Evolutionary conservation across 2,797 vertebrate species (phyloP), one percentile per base, ranked within the genome.

Genomic region (Odontamblyopus lacepedii): DNA sequence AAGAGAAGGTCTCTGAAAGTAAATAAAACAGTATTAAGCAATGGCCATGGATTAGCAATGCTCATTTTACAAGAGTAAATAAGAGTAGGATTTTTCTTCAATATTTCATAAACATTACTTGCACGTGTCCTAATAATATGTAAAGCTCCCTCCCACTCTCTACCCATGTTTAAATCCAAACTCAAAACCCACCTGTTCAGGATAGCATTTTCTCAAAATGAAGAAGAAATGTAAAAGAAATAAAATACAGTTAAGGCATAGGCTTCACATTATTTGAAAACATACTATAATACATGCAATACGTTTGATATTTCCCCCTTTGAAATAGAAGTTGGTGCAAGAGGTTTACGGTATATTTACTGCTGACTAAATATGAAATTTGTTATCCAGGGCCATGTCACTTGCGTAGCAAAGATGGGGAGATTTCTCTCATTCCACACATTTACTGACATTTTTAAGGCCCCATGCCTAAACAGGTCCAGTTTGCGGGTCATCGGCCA

Each of bases 1-100:
- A 83, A 57, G 63, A 68, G 78, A 82, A 57, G 62, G 63, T 67
- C 6, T 63, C 70, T 63, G 50, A 18, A 64, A 70, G 41, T 51
- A 32, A 63, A 60, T 63, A 76, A 71, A 70, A 76, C 59, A 71
- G 9, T 63, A 72, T 55, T 16, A 70, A 56, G 19, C 68, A 53
- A 59, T 51, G 6, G 16, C 15, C 32, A 63, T 19, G 16, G 18
- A 38, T 63, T 35, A 38, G 61, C 61, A 38, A 7, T 1, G 44
- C 11, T 55, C 19, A 55, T n/a, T n/a, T 23, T 55, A 55, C 6
- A 48, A 15, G 23, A 23, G 23, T 23, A 23, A 23, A 23, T 23
- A 48, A 48, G 13, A 13, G 13, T 16, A 4, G 12, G 41, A 4
- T 15, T 48, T 48, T 48, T 48, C 44, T 48, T 44, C 41, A 48